A percentile compares a stretch with the other conserved stretches of the same genome.
Evolutionary conservation across 2,113 vertebrate species (phyloP).

Genomic region (Geothlypis trichas): DNA sequence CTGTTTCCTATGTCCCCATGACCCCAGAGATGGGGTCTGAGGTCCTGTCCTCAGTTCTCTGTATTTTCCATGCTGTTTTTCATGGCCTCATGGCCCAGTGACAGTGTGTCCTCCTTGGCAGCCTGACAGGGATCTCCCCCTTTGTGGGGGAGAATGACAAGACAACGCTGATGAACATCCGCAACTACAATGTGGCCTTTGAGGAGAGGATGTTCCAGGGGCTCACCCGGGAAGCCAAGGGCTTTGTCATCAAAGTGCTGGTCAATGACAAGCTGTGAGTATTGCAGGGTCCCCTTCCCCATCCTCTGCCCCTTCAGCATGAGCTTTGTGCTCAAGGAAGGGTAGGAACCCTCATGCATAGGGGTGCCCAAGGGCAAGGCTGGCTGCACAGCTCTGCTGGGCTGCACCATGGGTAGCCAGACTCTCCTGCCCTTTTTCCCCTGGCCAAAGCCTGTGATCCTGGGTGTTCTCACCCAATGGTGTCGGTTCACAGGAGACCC

Average conservation of each 20-base stretch:
- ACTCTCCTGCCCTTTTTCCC: neutral
- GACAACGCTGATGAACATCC: slow-evolving; percentile 91
- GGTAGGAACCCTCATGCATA: rapidly evolving
- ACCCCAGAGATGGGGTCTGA: neutral
- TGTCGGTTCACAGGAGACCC: slow-evolving; percentile 82
- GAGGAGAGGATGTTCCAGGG: slow-evolving; percentile 92
- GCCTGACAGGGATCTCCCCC: slow-evolving; percentile 93
- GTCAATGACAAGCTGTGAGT: slow-evolving; percentile 94
- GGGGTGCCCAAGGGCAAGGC: neutral
- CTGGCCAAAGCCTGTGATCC: neutral
- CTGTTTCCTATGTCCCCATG: neutral
- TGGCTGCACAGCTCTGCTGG: neutral
- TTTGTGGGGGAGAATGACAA: slow-evolving; percentile 95
- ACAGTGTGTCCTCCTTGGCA: slow-evolving; percentile 44
- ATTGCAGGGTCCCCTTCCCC: rapidly evolving
- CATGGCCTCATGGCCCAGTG: neutral
- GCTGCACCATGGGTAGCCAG: neutral
- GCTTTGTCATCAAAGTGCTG: slow-evolving; percentile 96
- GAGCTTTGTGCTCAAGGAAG: neutral
- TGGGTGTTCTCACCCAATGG: neutral
- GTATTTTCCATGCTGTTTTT: neutral
- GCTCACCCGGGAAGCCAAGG: slow-evolving; percentile 90
- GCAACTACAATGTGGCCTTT: slow-evolving; percentile 94
- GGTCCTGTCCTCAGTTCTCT: neutral
- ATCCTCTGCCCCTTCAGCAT: neutral